Percentiles rank a stretch among this genome's conserved stretches.
Evolutionary conservation across 2,888 invertebrate genomes (phyloP).

Genomic region (Watsonalla binaria): DNA sequence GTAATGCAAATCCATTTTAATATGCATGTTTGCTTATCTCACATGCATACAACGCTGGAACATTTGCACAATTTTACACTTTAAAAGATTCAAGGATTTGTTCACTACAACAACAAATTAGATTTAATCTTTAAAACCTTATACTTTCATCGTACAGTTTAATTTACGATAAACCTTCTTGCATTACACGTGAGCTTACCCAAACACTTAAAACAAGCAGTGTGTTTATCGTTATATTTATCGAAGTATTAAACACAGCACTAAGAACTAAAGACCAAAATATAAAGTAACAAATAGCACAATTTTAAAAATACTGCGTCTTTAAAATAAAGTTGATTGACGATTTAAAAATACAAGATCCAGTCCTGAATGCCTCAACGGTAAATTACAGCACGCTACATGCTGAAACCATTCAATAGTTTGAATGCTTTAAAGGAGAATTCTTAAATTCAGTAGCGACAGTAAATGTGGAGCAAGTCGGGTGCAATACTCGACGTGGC

Average conservation of each 20-base stretch:
- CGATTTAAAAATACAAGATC: too few species aligned
- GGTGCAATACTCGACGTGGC: slow-evolving; percentile 27
- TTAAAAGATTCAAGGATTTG: slow-evolving; percentile 15
- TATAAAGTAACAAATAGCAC: too few species aligned
- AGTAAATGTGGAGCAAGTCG: slow-evolving; percentile 13
- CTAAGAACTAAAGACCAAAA: too few species aligned
- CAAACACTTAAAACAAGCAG: neutral
- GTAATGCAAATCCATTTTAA: neutral
- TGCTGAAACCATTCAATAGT: slow-evolving; percentile 7
- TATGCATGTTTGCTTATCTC: neutral
- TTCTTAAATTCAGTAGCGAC: slow-evolving; percentile 27
- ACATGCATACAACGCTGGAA: neutral
- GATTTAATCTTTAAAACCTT: slow-evolving; percentile 8
- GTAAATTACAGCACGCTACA: neutral
- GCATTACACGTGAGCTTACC: neutral
- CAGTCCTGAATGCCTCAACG: too few species aligned
- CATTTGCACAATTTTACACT: neutral
- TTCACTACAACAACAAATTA: slow-evolving; percentile 7
- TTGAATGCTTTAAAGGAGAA: slow-evolving; percentile 17
- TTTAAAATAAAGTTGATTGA: too few species aligned
- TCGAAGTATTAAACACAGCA: too few species aligned
- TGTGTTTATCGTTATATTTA: neutral
- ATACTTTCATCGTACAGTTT: neutral
- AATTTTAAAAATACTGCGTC: too few species aligned
- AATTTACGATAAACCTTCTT: neutral